These are phyloP conservation scores for Gymnopithys bicolor DNA, from an alignment of 2,797 vertebrate species.

Conservation along the genomic window DNA sequence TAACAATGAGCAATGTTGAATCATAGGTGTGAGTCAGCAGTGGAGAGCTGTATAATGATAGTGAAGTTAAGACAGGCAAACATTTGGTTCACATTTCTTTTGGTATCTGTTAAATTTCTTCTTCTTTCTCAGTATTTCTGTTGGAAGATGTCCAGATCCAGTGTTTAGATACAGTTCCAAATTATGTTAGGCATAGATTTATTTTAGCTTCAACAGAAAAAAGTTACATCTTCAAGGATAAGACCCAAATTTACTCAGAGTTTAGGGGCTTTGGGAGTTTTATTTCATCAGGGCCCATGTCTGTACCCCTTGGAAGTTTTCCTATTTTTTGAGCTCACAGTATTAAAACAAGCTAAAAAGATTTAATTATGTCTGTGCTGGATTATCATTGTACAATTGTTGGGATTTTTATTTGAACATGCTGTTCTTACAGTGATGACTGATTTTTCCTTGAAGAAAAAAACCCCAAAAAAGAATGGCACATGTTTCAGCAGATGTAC, in stretches of 20 bases:
- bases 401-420: not conserved
- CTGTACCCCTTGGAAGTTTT: not conserved
- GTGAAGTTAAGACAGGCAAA: not conserved
- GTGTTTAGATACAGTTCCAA: not conserved
- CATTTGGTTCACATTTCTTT: not conserved
- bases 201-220: not conserved
- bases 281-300: not conserved
- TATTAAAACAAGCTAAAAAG: not conserved
- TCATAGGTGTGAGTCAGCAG: not conserved
- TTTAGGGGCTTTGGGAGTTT: not conserved
- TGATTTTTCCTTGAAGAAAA: not conserved
- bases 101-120: not conserved
- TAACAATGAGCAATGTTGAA: not conserved
- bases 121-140: not conserved
- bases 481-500: not conserved
- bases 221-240: not conserved
- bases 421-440: not conserved
- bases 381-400: not conserved
- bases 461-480: not conserved
- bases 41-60: not conserved
- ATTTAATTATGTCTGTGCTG: not conserved
- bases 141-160: not conserved
- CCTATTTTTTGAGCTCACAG: not conserved
- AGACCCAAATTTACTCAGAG: not conserved
- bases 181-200: not conserved